Evolutionary conservation across 2,797 vertebrate species (phyloP).

Genomic region (Perdix hodgsoniae): DNA sequence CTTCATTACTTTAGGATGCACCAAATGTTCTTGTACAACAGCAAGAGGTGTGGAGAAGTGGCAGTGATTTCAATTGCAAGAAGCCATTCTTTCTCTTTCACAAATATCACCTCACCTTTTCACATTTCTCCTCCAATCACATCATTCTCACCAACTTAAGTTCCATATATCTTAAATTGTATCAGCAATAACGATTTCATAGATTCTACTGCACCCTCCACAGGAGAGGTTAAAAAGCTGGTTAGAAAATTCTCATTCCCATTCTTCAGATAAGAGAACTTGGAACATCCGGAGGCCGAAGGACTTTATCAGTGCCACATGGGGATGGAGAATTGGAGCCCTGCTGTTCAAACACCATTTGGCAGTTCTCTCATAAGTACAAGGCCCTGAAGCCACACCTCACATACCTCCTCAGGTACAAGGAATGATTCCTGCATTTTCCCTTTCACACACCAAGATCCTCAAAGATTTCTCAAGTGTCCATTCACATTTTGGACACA

Average conservation of each 20-base stretch:
- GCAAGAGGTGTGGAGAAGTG: background rate
- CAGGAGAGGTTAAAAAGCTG: background rate
- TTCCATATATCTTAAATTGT: background rate
- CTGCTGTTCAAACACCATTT: background rate
- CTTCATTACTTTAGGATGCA: background rate
- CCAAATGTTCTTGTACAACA: background rate
- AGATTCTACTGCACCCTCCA: background rate
- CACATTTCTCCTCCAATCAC: background rate
- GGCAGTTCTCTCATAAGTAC: background rate
- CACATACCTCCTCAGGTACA: background rate
- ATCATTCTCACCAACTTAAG: background rate
- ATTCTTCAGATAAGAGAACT: conserved; percentile 4
- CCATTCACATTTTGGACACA: background rate
- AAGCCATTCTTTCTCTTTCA: background rate
- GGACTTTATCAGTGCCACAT: background rate
- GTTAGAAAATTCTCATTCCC: background rate
- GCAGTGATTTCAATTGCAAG: background rate
- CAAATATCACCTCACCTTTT: background rate
- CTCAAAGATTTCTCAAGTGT: background rate
- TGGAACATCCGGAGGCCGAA: background rate
- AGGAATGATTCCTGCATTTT: background rate
- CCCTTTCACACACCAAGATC: background rate
- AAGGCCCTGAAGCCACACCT: background rate
- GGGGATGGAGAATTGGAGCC: background rate
- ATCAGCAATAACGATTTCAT: background rate